Conservation (phyloP, 2,888 invertebrate genomes). For the Synergus umbraculus region DNA sequence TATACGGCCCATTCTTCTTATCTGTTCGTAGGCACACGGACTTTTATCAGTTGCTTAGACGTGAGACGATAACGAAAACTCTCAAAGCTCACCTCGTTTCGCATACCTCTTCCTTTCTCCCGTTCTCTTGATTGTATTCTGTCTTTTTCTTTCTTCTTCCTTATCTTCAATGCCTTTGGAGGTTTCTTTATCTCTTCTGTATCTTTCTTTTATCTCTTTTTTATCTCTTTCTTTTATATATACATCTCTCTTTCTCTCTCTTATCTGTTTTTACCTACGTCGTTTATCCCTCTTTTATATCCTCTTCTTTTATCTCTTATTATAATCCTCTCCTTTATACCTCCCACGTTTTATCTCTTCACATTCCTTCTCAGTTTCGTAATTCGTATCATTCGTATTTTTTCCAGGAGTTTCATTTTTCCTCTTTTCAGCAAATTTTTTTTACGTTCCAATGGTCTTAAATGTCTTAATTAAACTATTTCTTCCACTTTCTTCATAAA, state of each 20-base stretch:
- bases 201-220: slow-evolving; percentile 46
- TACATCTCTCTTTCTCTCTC: neutral
- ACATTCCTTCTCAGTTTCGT: slow-evolving; percentile 36
- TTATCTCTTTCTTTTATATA: neutral
- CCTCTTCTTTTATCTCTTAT: slow-evolving; percentile 24
- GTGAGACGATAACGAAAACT: slow-evolving; percentile 68
- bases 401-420: slow-evolving; percentile 20
- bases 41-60: slow-evolving; percentile 77
- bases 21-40: slow-evolving; percentile 73
- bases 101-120: slow-evolving; percentile 48
- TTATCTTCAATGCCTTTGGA: slow-evolving; percentile 36
- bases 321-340: slow-evolving; percentile 36
- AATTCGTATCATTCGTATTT: neutral
- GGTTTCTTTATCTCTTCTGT: slow-evolving; percentile 35
- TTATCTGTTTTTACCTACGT: slow-evolving; percentile 10
- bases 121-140: slow-evolving; percentile 51
- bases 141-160: slow-evolving; percentile 53
- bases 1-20: slow-evolving; percentile 73
- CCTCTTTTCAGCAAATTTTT: neutral
- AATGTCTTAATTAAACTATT: neutral
- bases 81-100: slow-evolving; percentile 59
- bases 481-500: neutral
- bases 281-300: neutral
- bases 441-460: slow-evolving; percentile 46
- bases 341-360: slow-evolving; percentile 41